Evolutionary conservation across 2,113 vertebrate genomes (phyloP).

Genomic region (Chinchilla lanigera): DNA sequence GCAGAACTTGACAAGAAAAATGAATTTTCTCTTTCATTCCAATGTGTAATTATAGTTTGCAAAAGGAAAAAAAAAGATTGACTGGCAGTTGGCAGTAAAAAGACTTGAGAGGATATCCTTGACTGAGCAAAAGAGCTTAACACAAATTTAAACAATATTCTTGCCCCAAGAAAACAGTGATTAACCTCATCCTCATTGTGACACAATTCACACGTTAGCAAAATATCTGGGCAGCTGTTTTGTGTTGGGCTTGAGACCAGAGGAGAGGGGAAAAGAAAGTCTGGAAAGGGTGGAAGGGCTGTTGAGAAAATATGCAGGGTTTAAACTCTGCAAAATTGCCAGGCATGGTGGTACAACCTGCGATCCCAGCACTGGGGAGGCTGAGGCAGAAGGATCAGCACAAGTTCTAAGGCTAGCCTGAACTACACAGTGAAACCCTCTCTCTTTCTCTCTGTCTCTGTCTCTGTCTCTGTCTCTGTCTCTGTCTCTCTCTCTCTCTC

Average conservation of each 20-base stretch:
- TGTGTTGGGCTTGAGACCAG: background rate
- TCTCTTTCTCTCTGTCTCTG: too few species aligned
- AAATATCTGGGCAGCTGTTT: constrained; percentile 85
- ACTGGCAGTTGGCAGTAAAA: constrained; percentile 67
- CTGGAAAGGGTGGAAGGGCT: background rate
- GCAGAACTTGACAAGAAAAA: constrained; percentile 70
- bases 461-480: too few species aligned
- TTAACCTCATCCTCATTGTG: constrained; percentile 83
- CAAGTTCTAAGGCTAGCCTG: background rate
- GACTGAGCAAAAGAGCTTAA: constrained; percentile 69
- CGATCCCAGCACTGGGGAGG: background rate
- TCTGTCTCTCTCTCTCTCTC: too few species aligned
- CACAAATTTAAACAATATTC: constrained; percentile 75
- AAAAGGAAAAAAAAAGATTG: constrained; percentile 42
- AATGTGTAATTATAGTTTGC: constrained; percentile 69
- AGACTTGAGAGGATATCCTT: constrained; percentile 59
- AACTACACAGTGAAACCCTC: background rate
- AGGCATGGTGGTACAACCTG: background rate
- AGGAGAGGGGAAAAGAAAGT: background rate
- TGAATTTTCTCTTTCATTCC: constrained; percentile 71
- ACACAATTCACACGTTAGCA: constrained; percentile 73
- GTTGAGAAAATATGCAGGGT: background rate
- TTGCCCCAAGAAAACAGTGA: constrained; percentile 82
- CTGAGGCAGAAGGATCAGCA: background rate
- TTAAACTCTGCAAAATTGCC: constrained; percentile 75